Conservation (phyloP, 2,797 vertebrate genomes). For the Bovichtus variegatus region DNA sequence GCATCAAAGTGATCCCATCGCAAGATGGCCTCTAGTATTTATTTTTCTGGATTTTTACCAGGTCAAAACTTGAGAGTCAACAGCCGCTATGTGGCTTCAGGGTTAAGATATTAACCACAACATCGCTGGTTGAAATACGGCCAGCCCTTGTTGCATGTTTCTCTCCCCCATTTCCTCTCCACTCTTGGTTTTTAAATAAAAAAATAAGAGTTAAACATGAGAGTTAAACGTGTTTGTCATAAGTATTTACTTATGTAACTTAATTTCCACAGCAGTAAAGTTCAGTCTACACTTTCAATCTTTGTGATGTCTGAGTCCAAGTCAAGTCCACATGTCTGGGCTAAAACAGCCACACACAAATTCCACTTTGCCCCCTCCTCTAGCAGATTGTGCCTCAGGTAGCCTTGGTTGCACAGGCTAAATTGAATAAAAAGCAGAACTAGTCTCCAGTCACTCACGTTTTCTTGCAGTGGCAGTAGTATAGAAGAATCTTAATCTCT, state of each 20-base stretch:
- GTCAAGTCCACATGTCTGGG: not conserved
- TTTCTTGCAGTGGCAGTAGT: slow-evolving; percentile 37
- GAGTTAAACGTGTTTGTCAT: not conserved
- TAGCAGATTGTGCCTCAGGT: slow-evolving; percentile 2
- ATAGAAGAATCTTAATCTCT: slow-evolving; percentile 69
- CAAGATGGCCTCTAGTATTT: too few relatives aligned
- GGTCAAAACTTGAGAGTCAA: not conserved
- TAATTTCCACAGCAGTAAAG: not conserved
- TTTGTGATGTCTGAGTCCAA: not conserved
- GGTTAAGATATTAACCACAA: not conserved
- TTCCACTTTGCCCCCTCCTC: slow-evolving; percentile 1
- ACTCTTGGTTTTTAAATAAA: not conserved
- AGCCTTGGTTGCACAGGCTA: slow-evolving; percentile 1
- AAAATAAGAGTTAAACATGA: not conserved
- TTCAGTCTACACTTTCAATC: not conserved
- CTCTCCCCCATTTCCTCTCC: too few relatives aligned
- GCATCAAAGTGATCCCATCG: too few relatives aligned
- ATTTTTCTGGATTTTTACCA: not conserved
- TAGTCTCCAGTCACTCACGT: slow-evolving; percentile 39
- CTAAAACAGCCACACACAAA: not conserved
- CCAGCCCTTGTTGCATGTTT: not conserved
- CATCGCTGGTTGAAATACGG: accelerated
- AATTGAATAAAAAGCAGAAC: slow-evolving; percentile 19
- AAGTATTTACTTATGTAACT: not conserved
- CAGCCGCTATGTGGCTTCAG: not conserved